A percentile compares a stretch with the other conserved stretches of the same genome.
Conservation (phyloP, 2,888 invertebrate genomes). For the Tenthredo notha region DNA sequence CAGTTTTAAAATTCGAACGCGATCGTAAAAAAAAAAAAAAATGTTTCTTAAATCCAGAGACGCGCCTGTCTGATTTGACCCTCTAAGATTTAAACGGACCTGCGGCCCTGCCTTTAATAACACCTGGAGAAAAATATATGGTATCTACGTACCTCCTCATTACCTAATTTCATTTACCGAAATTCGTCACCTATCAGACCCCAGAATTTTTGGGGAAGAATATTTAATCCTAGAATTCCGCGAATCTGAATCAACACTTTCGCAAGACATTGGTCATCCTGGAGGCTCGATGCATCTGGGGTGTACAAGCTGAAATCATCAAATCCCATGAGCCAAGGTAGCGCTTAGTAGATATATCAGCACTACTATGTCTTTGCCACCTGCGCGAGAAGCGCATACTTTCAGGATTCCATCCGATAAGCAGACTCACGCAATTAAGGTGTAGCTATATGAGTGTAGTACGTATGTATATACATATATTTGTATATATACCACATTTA, state of each 20-base stretch:
- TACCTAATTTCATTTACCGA: too few species aligned
- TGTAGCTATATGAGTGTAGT: neutral
- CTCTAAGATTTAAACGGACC: neutral
- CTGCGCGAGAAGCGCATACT: neutral
- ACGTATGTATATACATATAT: neutral
- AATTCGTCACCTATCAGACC: too few species aligned
- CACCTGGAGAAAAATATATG: neutral
- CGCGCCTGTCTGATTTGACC: conserved; percentile 2
- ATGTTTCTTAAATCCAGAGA: neutral
- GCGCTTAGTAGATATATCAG: neutral
- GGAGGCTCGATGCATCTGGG: too few species aligned
- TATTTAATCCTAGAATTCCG: too few species aligned
- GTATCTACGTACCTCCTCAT: too few species aligned
- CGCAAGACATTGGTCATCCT: too few species aligned
- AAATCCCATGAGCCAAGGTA: too few species aligned
- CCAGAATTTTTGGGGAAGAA: too few species aligned
- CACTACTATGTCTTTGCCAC: neutral
- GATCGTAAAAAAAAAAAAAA: conserved; percentile 16
- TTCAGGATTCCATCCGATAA: neutral
- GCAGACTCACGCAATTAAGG: conserved; percentile 18
- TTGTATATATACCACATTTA: neutral
- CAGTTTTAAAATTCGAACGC: conserved; percentile 19
- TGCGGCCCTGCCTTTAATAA: neutral
- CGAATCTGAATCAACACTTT: too few species aligned
- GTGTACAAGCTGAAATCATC: too few species aligned